Percentiles rank a stretch among this genome's conserved stretches.
These are phyloP conservation scores for Neotragus pygmaeus DNA, from an alignment of 2,113 vertebrate species.

Conservation along the genomic window DNA sequence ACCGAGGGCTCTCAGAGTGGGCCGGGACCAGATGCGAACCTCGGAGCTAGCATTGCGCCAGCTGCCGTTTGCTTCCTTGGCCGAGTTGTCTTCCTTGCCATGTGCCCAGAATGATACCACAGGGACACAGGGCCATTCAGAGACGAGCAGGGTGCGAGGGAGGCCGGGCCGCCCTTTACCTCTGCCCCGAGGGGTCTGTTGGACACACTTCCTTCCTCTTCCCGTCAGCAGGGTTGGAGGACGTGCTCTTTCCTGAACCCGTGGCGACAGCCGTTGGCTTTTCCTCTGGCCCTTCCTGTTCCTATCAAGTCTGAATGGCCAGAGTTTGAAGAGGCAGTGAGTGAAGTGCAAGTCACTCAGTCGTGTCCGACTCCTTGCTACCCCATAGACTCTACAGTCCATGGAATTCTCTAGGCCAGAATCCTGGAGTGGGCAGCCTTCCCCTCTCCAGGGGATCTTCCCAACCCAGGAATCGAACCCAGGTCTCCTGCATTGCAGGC, in stretches of 20 bases:
- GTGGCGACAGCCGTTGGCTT: background rate
- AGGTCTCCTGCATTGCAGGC: background rate
- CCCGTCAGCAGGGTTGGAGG: background rate
- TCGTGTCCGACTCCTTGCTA: background rate
- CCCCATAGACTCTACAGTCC: background rate
- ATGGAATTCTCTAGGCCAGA: background rate
- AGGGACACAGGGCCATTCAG: background rate
- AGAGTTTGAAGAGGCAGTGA: background rate
- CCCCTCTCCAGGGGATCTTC: background rate
- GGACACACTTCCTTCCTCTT: background rate
- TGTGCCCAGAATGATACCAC: background rate
- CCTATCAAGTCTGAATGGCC: background rate
- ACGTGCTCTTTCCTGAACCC: background rate
- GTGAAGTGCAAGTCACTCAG: background rate
- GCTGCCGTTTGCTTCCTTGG: background rate
- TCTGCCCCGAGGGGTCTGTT: background rate
- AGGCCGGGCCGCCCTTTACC: accelerated
- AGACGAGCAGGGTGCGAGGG: accelerated
- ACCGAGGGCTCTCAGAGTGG: background rate
- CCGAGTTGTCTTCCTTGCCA: background rate
- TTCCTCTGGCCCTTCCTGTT: background rate
- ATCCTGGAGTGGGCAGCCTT: background rate
- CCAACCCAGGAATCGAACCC: background rate
- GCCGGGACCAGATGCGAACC: background rate
- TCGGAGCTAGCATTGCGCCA: background rate